Conservation (phyloP, 2,113 vertebrate species). For the Pseudopipra pipra region DNA sequence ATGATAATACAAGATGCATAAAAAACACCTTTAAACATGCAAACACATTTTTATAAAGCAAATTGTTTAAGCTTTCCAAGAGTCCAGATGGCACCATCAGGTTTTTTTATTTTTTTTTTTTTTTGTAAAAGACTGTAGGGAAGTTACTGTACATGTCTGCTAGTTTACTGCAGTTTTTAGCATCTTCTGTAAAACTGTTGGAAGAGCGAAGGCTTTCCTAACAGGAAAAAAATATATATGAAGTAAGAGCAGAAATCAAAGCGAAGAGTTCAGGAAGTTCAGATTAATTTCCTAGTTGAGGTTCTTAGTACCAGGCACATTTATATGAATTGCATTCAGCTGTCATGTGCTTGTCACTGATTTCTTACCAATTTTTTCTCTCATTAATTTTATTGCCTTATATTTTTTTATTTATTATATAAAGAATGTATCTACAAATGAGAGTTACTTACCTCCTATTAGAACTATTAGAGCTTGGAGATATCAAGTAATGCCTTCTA, state of each 20-base stretch:
- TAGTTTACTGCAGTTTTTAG: constrained; percentile 25
- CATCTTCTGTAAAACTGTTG: constrained; percentile 39
- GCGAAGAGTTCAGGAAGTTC: constrained; percentile 49
- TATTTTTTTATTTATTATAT: constrained; percentile 7
- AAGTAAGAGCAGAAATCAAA: constrained; percentile 52
- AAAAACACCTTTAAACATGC: background rate
- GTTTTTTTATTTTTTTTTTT: background rate
- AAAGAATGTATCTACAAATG: background rate
- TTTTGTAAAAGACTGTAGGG: background rate
- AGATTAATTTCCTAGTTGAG: constrained; percentile 15
- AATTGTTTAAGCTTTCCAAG: constrained; percentile 27
- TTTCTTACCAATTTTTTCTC: constrained; percentile 38
- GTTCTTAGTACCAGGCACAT: background rate
- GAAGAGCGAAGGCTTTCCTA: constrained; percentile 51
- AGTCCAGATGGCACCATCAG: constrained; percentile 51
- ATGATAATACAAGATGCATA: background rate
- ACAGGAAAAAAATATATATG: constrained; percentile 23
- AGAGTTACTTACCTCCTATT: background rate
- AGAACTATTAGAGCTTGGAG: background rate
- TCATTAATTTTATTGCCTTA: constrained; percentile 42
- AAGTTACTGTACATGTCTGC: background rate
- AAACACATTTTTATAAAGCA: background rate
- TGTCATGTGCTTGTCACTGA: constrained; percentile 53
- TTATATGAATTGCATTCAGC: constrained; percentile 8
- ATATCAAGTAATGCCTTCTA: background rate